Evolutionary conservation across 92 coral and sea anemone genomes (phyloP).

Genomic region (Actinostola sp.): DNA sequence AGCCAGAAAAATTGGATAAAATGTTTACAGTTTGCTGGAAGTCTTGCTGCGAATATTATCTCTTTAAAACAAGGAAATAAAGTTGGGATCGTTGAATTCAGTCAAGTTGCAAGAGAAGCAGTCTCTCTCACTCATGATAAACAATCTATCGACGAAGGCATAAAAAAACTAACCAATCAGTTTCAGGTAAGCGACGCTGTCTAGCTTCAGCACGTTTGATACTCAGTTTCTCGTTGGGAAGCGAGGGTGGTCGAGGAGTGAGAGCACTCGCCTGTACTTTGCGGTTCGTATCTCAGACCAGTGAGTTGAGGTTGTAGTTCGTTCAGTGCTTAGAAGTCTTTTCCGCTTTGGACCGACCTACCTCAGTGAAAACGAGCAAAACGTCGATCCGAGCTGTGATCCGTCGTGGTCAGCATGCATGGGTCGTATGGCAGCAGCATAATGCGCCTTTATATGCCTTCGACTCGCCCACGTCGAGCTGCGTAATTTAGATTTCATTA

Average conservation of each 20-base stretch:
- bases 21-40: conserved; percentile 51
- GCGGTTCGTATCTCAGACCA: too few relatives aligned
- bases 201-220: background rate
- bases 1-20: conserved; percentile 61
- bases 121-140: conserved; percentile 46
- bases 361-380: too few relatives aligned
- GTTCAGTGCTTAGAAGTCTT: too few relatives aligned
- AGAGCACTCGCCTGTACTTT: too few relatives aligned
- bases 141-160: conserved; percentile 4
- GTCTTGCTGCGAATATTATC: conserved; percentile 38
- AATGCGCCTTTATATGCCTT: background rate
- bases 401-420: too few relatives aligned
- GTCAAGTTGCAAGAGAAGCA: conserved; percentile 66
- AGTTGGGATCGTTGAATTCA: conserved; percentile 69
- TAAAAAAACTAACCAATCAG: conserved; percentile 19
- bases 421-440: background rate
- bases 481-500: background rate
- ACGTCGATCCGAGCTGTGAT: too few relatives aligned
- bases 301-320: too few relatives aligned
- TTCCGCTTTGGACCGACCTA: too few relatives aligned
- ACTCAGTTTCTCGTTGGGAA: background rate
- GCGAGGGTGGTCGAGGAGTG: background rate
- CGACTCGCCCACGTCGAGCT: background rate
- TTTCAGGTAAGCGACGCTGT: conserved; percentile 31
- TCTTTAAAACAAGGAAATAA: conserved; percentile 43